Percentiles rank a stretch among this genome's conserved stretches.
Evolutionary conservation across 2,888 invertebrate genomes (phyloP).

Genomic region (Apeira syringaria): DNA sequence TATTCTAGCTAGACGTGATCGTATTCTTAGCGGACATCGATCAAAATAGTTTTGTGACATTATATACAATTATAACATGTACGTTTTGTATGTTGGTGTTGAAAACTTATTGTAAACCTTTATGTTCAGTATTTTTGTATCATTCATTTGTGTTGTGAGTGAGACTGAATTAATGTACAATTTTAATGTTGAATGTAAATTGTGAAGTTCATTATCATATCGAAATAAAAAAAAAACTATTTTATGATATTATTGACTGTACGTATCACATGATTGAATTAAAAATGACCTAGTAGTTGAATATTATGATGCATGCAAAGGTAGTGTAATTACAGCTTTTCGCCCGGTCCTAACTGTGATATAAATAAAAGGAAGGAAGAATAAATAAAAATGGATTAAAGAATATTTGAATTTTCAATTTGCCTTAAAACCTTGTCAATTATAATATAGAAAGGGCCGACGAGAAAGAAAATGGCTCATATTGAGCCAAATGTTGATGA

Average conservation of each 20-base stretch:
- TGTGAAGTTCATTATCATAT: conserved; percentile 45
- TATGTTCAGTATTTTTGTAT: conserved; percentile 79
- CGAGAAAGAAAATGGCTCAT: conserved; percentile 79
- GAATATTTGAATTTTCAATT: conserved; percentile 56
- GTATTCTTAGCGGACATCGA: conserved; percentile 70
- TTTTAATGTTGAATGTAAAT: conserved; percentile 61
- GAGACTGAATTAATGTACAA: conserved; percentile 81
- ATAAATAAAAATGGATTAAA: conserved; percentile 53
- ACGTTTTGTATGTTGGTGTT: conserved; percentile 47
- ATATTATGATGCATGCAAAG: conserved; percentile 75
- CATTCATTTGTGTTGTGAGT: conserved; percentile 74
- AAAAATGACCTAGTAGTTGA: conserved; percentile 65
- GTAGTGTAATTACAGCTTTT: conserved; percentile 79
- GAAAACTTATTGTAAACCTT: conserved; percentile 53
- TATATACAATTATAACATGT: conserved; percentile 51
- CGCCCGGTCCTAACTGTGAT: conserved; percentile 81
- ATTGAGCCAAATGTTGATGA: conserved; percentile 77
- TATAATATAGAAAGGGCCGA: conserved; percentile 63
- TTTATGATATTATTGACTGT: conserved; percentile 67
- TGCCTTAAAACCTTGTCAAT: conserved; percentile 65
- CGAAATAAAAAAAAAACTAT: conserved; percentile 48
- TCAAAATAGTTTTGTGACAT: conserved; percentile 70
- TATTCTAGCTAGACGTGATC: conserved; percentile 72
- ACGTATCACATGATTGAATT: conserved; percentile 44
- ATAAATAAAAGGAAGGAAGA: conserved; percentile 61